phyloP scores from a whole-genome alignment of 1,140 invertebrate genomes.

The Achroia grisella region DNA sequence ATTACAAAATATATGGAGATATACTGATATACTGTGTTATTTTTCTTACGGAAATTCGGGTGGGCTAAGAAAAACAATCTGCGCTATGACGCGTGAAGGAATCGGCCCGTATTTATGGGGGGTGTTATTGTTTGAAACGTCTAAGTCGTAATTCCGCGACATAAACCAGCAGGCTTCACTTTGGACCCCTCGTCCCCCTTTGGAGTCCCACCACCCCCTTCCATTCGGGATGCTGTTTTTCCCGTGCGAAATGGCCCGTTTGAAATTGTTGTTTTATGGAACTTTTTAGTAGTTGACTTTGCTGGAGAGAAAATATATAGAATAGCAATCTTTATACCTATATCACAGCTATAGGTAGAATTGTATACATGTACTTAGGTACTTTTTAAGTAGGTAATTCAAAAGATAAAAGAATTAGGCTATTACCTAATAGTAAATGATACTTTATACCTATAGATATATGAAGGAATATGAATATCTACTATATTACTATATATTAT shows the following conservation, averaged over 20 bases:
- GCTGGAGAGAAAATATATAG: constrained; percentile 59
- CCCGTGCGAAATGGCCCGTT: constrained; percentile 69
- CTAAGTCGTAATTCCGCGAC: constrained; percentile 71
- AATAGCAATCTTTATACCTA: constrained; percentile 47
- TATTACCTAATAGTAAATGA: too few relatives aligned
- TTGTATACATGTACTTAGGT: constrained; percentile 16
- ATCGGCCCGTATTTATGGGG: constrained; percentile 68
- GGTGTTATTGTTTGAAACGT: constrained; percentile 73
- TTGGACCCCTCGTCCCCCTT: constrained; percentile 31
- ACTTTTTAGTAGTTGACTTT: constrained; percentile 73
- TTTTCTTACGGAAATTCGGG: constrained; percentile 24
- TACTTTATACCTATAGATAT: too few relatives aligned
- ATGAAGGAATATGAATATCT: too few relatives aligned
- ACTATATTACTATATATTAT: too few relatives aligned
- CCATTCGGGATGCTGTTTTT: constrained; percentile 64
- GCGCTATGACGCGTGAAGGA: constrained; percentile 70
- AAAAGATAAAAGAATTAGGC: too few relatives aligned
- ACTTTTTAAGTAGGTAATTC: too few relatives aligned
- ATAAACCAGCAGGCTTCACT: constrained; percentile 66
- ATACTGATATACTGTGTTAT: background rate
- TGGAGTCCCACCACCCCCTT: constrained; percentile 18
- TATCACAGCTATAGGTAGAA: too few relatives aligned
- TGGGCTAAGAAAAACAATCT: constrained; percentile 46
- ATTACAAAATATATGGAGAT: too few relatives aligned
- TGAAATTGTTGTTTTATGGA: constrained; percentile 74